Percentiles rank a stretch among this genome's conserved stretches.
These are phyloP conservation scores for Chymomyza fuscimana DNA, from an alignment of 2,888 invertebrate genomes.

Conservation along the genomic window DNA sequence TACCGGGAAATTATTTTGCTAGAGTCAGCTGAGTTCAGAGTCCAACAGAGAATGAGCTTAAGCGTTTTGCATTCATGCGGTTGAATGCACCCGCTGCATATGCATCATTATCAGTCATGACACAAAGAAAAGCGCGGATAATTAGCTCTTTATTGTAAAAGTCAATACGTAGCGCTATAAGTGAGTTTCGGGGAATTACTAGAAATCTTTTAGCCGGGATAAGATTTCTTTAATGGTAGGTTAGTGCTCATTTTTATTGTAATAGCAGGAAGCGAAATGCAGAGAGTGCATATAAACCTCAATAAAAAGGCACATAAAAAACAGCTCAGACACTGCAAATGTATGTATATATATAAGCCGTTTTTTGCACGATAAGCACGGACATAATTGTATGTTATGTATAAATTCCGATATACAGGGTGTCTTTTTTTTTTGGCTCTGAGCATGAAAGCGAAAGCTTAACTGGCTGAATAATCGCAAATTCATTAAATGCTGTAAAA, in stretches of 20 bases:
- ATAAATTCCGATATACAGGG: neutral
- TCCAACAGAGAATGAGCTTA: constrained; percentile 39
- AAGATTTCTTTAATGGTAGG: neutral
- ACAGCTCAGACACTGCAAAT: neutral
- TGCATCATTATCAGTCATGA: neutral
- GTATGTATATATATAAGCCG: neutral
- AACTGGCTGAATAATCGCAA: neutral
- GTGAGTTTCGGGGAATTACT: neutral
- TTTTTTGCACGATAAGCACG: constrained; percentile 7
- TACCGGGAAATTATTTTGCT: constrained; percentile 15
- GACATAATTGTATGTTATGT: constrained; percentile 12
- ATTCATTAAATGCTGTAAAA: too few relatives aligned
- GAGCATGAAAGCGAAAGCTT: neutral
- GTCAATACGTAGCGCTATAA: too few relatives aligned
- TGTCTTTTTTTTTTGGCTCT: neutral
- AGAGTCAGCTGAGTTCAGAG: constrained; percentile 61
- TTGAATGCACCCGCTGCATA: constrained; percentile 57
- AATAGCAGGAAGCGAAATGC: neutral
- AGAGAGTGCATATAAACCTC: neutral
- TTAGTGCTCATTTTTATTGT: neutral
- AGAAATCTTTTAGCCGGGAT: neutral
- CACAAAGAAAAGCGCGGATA: neutral
- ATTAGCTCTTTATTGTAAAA: neutral
- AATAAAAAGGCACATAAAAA: neutral
- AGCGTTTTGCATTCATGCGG: constrained; percentile 19